Evolutionary conservation across 2,797 vertebrate genomes (phyloP).

Genomic region (Pangasius sanitwongsei): DNA sequence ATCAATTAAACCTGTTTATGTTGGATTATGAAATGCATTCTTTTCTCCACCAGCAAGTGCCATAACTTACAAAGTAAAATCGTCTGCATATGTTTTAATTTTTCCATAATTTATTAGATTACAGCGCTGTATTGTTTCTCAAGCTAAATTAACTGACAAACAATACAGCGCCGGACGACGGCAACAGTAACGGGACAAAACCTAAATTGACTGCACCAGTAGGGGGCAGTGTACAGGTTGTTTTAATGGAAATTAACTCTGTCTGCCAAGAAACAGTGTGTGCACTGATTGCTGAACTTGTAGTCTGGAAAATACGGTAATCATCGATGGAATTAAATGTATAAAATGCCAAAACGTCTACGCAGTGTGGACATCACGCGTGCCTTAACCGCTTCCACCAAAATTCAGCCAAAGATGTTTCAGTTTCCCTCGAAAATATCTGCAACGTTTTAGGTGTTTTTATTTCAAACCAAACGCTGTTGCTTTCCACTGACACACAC

Average conservation of each 20-base stretch:
- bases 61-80: background rate
- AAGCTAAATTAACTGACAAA: too few species aligned
- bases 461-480: background rate
- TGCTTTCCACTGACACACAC: constrained; percentile 18
- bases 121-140: too few species aligned
- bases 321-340: background rate
- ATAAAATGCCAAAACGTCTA: background rate
- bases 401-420: background rate
- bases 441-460: background rate
- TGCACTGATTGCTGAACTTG: background rate
- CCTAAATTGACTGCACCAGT: background rate
- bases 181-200: background rate
- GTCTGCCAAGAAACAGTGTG: background rate
- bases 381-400: background rate
- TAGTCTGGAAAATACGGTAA: background rate
- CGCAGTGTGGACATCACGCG: background rate
- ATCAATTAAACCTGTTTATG: background rate
- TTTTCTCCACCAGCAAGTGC: background rate
- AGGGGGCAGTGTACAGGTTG: background rate
- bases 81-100: background rate
- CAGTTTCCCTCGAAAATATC: background rate
- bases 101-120: background rate
- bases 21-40: too few species aligned
- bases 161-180: too few species aligned
- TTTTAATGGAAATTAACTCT: background rate